Conservation (phyloP, 2,888 invertebrate species). For the Catotricha subobsoleta region DNA sequence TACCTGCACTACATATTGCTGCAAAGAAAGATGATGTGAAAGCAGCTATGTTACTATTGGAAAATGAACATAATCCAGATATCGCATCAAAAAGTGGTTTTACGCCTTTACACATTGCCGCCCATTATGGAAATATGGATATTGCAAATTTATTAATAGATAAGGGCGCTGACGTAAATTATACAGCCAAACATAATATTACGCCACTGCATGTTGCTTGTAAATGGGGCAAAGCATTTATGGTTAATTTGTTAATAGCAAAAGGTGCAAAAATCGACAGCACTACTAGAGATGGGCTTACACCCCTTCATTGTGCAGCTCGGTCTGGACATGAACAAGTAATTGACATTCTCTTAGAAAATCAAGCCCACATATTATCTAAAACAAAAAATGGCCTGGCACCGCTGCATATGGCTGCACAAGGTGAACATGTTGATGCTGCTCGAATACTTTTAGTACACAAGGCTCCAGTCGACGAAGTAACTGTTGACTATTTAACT, state of each 20-base stretch:
- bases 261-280: constrained; percentile 84
- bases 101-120: constrained; percentile 94
- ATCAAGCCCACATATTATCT: constrained; percentile 81
- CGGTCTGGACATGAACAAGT: constrained; percentile 92
- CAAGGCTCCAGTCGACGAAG: constrained; percentile 96
- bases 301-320: constrained; percentile 92
- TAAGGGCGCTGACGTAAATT: constrained; percentile 88
- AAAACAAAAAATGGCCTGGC: constrained; percentile 93
- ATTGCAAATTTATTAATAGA: constrained; percentile 77
- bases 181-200: constrained; percentile 92
- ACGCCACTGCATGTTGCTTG: constrained; percentile 96
- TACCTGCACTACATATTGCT: constrained; percentile 94
- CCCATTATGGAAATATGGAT: constrained; percentile 94
- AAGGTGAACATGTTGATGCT: constrained; percentile 96
- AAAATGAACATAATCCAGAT: constrained; percentile 94
- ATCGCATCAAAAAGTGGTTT: constrained; percentile 95
- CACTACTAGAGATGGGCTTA: constrained; percentile 85
- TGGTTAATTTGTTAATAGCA: constrained; percentile 75
- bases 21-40: constrained; percentile 98
- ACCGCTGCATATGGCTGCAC: constrained; percentile 97
- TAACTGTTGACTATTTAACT: constrained; percentile 94
- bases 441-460: constrained; percentile 80
- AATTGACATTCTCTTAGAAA: constrained; percentile 71
- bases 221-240: constrained; percentile 94
- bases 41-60: constrained; percentile 77